phyloP scores from a whole-genome alignment of 2,797 vertebrate genomes.

The Diplodus puntazzo region DNA sequence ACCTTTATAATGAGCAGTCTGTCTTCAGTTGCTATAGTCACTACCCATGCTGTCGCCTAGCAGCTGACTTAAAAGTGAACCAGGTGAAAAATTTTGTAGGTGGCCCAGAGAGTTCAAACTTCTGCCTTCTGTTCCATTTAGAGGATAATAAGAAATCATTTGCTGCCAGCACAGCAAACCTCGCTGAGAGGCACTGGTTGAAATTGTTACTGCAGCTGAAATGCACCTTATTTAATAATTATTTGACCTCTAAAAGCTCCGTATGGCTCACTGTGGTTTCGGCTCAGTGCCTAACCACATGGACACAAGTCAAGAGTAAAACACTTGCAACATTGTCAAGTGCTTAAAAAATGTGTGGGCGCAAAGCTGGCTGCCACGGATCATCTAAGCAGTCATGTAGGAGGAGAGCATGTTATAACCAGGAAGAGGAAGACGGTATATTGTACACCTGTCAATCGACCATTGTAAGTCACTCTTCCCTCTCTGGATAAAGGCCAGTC shows the following conservation, averaged over 20 bases:
- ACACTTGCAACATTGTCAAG: constrained; percentile 54
- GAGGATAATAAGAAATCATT: constrained; percentile 31
- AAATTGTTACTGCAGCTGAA: constrained; percentile 24
- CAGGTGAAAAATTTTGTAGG: constrained; percentile 63
- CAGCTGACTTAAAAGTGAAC: constrained; percentile 53
- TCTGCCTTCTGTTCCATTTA: constrained; percentile 42
- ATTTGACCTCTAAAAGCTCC: constrained; percentile 36
- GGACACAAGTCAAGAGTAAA: constrained; percentile 56
- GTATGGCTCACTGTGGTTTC: constrained; percentile 40
- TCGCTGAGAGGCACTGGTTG: not conserved
- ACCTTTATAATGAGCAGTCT: constrained; percentile 39
- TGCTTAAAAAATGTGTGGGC: constrained; percentile 42
- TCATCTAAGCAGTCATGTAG: constrained; percentile 48
- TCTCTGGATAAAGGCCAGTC: constrained; percentile 84
- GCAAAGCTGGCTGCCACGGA: constrained; percentile 37
- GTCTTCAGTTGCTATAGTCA: constrained; percentile 59
- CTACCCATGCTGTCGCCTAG: constrained; percentile 45
- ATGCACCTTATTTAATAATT: constrained; percentile 31
- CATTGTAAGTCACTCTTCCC: constrained; percentile 76
- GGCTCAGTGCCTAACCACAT: constrained; percentile 55
- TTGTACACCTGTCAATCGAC: constrained; percentile 69
- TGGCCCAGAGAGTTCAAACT: constrained; percentile 41
- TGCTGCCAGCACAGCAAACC: constrained; percentile 9
- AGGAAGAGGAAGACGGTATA: constrained; percentile 75
- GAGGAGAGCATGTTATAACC: constrained; percentile 54